phyloP scores from a whole-genome alignment of 2,797 vertebrate species.

The Crocodylus rhombifer region DNA sequence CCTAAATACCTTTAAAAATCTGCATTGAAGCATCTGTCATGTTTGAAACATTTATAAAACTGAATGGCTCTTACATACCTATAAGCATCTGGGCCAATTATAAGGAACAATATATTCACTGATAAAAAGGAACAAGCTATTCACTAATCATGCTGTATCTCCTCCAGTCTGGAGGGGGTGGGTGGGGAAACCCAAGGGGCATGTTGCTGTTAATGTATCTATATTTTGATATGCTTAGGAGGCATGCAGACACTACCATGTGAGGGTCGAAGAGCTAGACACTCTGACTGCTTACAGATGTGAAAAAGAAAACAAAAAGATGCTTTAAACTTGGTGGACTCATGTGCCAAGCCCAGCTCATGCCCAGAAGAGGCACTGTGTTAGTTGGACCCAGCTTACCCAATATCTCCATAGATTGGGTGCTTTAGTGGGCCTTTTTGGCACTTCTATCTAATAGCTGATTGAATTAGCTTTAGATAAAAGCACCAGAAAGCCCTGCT shows the following conservation, averaged over 20 bases:
- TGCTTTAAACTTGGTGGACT: too few species aligned
- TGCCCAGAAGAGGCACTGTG: too few species aligned
- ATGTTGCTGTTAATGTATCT: rapidly evolving
- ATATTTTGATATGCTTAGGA: background rate
- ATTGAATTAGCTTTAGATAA: too few species aligned
- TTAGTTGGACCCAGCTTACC: too few species aligned
- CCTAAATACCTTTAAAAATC: background rate
- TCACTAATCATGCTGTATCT: background rate
- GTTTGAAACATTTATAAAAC: background rate
- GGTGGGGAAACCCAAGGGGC: background rate
- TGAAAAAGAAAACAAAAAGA: too few species aligned
- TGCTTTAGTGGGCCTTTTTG: too few species aligned
- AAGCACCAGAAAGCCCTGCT: too few species aligned
- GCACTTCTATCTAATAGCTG: too few species aligned
- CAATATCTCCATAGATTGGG: too few species aligned
- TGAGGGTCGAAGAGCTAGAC: background rate
- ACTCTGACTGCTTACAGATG: background rate
- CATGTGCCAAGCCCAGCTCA: too few species aligned
- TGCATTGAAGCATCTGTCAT: background rate
- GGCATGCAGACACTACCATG: background rate
- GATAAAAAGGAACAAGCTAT: background rate
- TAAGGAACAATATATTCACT: background rate
- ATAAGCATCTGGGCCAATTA: background rate
- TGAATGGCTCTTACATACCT: background rate
- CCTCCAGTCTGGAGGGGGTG: background rate